Evolutionary conservation across 2,113 vertebrate species (phyloP), one percentile per base, ranked within the genome.

Genomic region (Thalassoma bifasciatum): DNA sequence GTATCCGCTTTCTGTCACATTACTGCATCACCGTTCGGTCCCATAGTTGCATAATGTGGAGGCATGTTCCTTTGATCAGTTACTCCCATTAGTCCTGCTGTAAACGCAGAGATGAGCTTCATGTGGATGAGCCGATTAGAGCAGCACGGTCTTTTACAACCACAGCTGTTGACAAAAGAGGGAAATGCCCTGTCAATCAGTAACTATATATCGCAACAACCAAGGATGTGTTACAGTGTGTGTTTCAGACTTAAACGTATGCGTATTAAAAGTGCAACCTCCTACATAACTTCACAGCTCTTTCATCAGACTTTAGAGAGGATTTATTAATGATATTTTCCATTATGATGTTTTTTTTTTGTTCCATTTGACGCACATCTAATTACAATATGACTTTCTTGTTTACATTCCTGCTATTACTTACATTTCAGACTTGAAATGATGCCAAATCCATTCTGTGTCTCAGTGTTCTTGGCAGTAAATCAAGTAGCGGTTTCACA

Each of bases 171-270:
- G 64, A 69, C 46, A 83, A 60, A 67, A 50, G 19, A 69, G 78
- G 66, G 74, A 76, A 75, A 77, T 0, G 2, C 22, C 52, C 56
- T 61, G 84, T 89, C 46, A 84, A 91, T 91, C 58, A 91, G 83
- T 91, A 89, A 91, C 89, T 6, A 30, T 17, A 30, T 17, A n/a
- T 2, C 37, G 51, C 52, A 63, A 86, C 42, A 53, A 68, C 23
- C n/a, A 54, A 42, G 24, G 24, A 63, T 59, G 51, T 21, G 26
- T 10, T 71, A 49, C 4, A 53, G 56, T 13, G 8, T 4, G 46
- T 3, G 1, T 49, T 49, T 21, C 46, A 30, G 30, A 30, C 6
- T 30, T 30, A 30, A 30, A 30, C 30, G 3, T 6, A 30, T 3
- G 30, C 30, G 3, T 6, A 30, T 6, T 30, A 3, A 30, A 30